Evolutionary conservation across 30 jellyfish, hydroid and myxozoan genomes (phyloP), one percentile per base, ranked within the genome.

Genomic region (Cassiopea andromeda): DNA sequence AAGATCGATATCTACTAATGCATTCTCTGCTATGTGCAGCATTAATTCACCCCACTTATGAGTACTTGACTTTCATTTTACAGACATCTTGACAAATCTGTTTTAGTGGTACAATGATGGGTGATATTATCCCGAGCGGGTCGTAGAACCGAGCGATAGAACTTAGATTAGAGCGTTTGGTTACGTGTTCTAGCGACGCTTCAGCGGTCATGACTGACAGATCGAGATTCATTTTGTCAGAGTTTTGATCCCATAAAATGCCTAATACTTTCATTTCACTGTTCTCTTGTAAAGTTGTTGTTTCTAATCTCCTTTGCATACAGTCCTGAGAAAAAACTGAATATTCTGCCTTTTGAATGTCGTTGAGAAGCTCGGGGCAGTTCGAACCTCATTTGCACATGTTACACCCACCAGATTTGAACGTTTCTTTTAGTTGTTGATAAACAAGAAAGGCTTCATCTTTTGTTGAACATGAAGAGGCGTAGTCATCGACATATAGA

Each of bases 321-420:
- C n/a, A 38, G 44, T 81, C 59, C 2, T 46, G n/a, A 48, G 38
- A 27, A 27, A 27, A 27, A 27, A 50, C 19, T 44, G 19, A 16
- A 27, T 50, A 44, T 70, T 81, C 90, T 17, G 81, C 50, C 18
- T 58, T n/a, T 5, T 64, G 45, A 60, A 59, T 81, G 45, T 60
- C 48, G 15, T 81, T 67, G 38, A 60, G 68, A 14, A 81, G 80
- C 0, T 12, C 43, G 1, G 19, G 64, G 69, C 67, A 38, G 67
- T 88, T 88, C 14, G 93, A 19, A 47, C 44, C 78, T 87, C 93
- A 77, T 80, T 78, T 88, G 66, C 92, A 61, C 87, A 77, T 64
- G 69, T 80, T 57, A 61, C 67, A 79, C 43, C 93, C 93, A 7
- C 70, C 89, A n/a, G 50, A 46, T 13, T 60, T 19, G 61, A 85